Evolutionary conservation across 2,888 invertebrate species (phyloP).

Genomic region (Celastrina argiolus): DNA sequence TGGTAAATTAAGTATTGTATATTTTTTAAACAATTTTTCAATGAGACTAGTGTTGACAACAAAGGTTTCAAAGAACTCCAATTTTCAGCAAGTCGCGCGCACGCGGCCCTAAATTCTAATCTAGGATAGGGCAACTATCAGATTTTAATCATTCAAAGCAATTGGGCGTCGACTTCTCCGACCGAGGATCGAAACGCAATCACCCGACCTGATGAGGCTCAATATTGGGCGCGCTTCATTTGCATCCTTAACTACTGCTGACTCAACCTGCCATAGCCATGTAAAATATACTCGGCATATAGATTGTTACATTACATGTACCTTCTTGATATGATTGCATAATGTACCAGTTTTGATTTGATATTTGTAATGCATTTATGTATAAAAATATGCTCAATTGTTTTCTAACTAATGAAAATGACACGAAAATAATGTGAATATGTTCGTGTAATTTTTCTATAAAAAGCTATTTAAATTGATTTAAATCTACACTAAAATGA

Average conservation of each 20-base stretch:
- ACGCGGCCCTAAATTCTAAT: not conserved
- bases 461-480: not conserved
- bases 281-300: not conserved
- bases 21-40: too few species aligned
- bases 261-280: not conserved
- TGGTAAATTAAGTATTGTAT: too few species aligned
- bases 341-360: too few species aligned
- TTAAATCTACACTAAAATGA: not conserved
- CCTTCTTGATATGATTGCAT: too few species aligned
- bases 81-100: too few species aligned
- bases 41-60: too few species aligned
- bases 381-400: too few species aligned
- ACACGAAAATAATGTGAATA: not conserved
- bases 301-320: not conserved
- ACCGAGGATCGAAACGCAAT: constrained; percentile 1
- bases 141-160: constrained; percentile 4
- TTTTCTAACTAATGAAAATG: too few species aligned
- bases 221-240: constrained; percentile 16
- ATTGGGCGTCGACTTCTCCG: not conserved
- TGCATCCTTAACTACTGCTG: constrained; percentile 10
- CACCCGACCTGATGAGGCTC: constrained; percentile 1
- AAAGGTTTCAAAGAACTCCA: too few species aligned
- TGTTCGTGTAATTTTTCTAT: too few species aligned
- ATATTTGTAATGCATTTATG: too few species aligned
- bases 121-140: not conserved